These are phyloP conservation scores for Drosophila pseudotakahashii DNA, from an alignment of 2,888 invertebrate species.

Conservation along the genomic window DNA sequence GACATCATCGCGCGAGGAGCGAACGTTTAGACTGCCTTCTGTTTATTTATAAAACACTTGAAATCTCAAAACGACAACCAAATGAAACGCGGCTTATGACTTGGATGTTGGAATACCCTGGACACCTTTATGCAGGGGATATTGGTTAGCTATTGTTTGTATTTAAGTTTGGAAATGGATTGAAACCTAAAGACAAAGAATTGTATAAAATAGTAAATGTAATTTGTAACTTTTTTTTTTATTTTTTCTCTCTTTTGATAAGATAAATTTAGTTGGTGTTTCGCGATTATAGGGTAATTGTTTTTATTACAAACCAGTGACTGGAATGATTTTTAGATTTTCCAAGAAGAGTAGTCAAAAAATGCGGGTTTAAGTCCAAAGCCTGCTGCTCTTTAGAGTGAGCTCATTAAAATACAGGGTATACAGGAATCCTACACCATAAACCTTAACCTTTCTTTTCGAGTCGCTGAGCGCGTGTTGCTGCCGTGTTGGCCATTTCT, in stretches of 20 bases:
- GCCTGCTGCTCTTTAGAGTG: neutral
- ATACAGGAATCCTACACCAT: neutral
- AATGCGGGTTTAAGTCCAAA: too few relatives aligned
- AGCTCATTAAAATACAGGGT: constrained; percentile 4
- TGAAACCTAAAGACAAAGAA: too few relatives aligned
- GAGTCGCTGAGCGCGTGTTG: constrained; percentile 14
- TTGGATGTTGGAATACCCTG: constrained; percentile 26
- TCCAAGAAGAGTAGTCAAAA: too few relatives aligned
- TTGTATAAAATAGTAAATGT: too few relatives aligned
- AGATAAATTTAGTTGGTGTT: too few relatives aligned
- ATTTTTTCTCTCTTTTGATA: too few relatives aligned
- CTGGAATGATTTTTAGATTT: too few relatives aligned
- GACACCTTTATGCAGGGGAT: neutral
- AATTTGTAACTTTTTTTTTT: too few relatives aligned
- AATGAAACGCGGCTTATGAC: constrained; percentile 66
- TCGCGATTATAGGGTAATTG: too few relatives aligned
- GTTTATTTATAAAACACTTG: constrained; percentile 82
- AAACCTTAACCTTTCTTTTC: neutral
- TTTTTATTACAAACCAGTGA: too few relatives aligned
- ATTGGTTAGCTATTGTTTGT: neutral
- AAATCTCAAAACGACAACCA: constrained; percentile 62
- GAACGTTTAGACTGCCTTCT: constrained; percentile 40
- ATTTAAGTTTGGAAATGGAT: neutral
- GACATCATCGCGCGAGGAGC: constrained; percentile 34
- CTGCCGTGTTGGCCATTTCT: constrained; percentile 30